These are phyloP conservation scores for Promerops cafer DNA, from an alignment of 2,113 vertebrate genomes.

Conservation along the genomic window DNA sequence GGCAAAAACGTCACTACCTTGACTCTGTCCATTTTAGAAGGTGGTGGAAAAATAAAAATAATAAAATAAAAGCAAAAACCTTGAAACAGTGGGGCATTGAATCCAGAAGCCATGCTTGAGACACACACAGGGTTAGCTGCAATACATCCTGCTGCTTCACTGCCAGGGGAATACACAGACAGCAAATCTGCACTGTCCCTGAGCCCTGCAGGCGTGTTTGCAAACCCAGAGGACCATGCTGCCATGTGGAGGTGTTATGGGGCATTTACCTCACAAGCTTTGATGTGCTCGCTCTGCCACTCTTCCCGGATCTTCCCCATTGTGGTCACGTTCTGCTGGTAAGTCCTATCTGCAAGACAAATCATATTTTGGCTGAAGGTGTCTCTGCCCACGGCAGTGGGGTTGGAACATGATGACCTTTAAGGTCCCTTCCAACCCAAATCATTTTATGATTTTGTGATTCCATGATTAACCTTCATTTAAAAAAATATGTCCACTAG, in stretches of 20 bases:
- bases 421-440: background rate
- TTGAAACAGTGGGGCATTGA: background rate
- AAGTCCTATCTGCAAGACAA: conserved; percentile 74
- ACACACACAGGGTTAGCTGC: background rate
- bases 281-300: conserved; percentile 86
- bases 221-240: background rate
- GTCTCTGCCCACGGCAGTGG: background rate
- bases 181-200: background rate
- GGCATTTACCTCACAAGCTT: conserved; percentile 82
- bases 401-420: background rate
- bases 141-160: background rate
- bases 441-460: background rate
- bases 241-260: rapidly evolving
- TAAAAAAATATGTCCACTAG: rapidly evolving
- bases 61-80: background rate
- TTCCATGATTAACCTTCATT: background rate
- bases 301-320: conserved; percentile 84
- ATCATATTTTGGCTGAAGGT: background rate
- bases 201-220: background rate
- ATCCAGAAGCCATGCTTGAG: background rate
- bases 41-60: background rate
- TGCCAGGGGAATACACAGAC: background rate
- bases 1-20: background rate
- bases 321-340: conserved; percentile 72
- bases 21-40: background rate